Evolutionary conservation across 2,113 vertebrate species (phyloP).

Genomic region (Promerops cafer): DNA sequence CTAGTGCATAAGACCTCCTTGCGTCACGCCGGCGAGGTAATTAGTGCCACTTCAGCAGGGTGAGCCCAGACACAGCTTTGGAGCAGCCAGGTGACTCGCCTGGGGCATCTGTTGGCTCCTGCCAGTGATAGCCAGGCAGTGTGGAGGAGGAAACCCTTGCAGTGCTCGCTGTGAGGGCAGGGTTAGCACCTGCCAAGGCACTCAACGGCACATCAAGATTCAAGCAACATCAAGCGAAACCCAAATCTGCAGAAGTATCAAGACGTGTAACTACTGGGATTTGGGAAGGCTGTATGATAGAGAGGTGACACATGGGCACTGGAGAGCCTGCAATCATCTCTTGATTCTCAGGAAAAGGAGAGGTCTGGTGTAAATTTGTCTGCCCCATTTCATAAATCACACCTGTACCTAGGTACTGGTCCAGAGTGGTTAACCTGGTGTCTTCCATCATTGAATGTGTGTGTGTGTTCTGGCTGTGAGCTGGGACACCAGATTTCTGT

Average conservation of each 20-base stretch:
- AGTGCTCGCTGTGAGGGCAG: not conserved
- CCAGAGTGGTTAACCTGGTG: not conserved
- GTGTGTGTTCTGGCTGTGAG: not conserved
- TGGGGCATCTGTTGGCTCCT: not conserved
- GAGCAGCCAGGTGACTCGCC: conserved; percentile 4
- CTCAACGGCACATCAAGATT: not conserved
- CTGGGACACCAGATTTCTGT: not conserved
- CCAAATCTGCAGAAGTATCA: not conserved
- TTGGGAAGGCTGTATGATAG: not conserved
- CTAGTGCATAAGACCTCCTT: not conserved
- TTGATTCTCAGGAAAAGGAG: not conserved
- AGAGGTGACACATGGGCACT: not conserved
- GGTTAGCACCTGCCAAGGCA: not conserved
- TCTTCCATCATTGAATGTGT: accelerated
- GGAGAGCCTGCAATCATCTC: not conserved
- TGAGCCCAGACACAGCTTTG: not conserved
- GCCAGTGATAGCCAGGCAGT: not conserved
- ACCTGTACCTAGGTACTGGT: not conserved
- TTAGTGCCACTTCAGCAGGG: conserved; percentile 30
- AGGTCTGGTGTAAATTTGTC: not conserved
- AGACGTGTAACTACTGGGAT: not conserved
- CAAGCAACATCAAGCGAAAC: not conserved
- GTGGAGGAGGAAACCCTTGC: not conserved
- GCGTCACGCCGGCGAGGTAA: not conserved
- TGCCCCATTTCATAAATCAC: not conserved